Base-by-base conservation (phyloP, 2,888 invertebrate genomes). In the Abrostola tripartita region DNA sequence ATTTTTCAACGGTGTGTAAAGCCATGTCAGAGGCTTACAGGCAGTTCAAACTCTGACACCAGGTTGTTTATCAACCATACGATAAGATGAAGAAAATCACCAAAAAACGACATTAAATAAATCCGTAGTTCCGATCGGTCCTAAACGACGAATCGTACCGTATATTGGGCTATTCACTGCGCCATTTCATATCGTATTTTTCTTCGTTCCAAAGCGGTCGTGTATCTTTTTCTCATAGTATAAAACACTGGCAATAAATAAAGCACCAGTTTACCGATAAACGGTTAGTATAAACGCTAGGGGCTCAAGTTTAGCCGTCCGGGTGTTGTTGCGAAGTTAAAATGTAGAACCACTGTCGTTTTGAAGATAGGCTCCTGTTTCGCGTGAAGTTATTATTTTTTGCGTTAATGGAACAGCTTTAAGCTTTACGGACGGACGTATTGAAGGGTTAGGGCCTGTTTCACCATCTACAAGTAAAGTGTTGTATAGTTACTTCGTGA, bases 191-290 rank as follows among this genome's bases (percentile, higher is more conserved):
- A 47, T 24, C 24, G 24, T 47, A 47, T 47, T 47, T 47, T 47
- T 47, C 44, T 47, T 24, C 24, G 24, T 56, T 59, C 52, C 38
- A 50, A 11, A 40, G 35, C 44, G 37, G 42, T 52, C 47, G 12
- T 53, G 11, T 49, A 70, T 51, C 50, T 60, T 24, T 57, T 60
- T 52, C 60, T 57, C 65, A 44, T 74, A 75, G 70, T 70, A 74
- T 60, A 71, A 58, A 65, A 65, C 47, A 49, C 40, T 9, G 41
- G 59, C 67, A 59, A 76, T 73, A 73, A 73, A 76, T 73, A 71
- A 71, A 57, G 12, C 6, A 7, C 8, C 8, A 38, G 53, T 56
- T 55, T 50, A 14, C 72, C 50, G 72, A 71, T 76, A 71, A 75
- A 73, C 71, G 50, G 72, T 53, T 49, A 50, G 60, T 71, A 7